phyloP scores from a whole-genome alignment of 1,140 invertebrate species.

The Zelostemma sp. region DNA sequence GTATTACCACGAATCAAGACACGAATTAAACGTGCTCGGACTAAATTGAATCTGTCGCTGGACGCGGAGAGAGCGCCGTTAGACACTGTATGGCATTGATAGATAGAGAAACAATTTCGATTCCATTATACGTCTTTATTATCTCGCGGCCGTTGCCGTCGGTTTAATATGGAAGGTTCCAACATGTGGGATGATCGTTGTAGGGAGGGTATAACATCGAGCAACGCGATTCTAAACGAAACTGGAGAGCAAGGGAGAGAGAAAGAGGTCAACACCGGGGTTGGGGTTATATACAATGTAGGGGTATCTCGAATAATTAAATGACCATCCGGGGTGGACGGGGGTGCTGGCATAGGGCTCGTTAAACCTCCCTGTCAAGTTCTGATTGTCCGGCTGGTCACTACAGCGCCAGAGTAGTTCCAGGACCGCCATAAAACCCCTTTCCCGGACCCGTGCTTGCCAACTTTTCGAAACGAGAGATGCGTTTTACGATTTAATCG shows the following conservation, averaged over 20 bases:
- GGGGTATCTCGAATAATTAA: conserved; percentile 70
- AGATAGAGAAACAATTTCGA: conserved; percentile 71
- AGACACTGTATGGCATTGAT: conserved; percentile 61
- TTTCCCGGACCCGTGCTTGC: conserved; percentile 42
- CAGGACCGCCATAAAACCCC: conserved; percentile 64
- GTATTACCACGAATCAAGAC: conserved; percentile 59
- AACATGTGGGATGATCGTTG: conserved; percentile 52
- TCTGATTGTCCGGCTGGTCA: conserved; percentile 65
- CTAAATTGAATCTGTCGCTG: conserved; percentile 62
- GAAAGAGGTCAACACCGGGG: conserved; percentile 21
- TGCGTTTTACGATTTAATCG: conserved; percentile 65
- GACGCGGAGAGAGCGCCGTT: conserved; percentile 23
- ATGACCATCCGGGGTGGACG: conserved; percentile 66
- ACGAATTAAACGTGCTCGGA: conserved; percentile 62
- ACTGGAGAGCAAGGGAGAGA: conserved; percentile 21
- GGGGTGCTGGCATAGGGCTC: conserved; percentile 64
- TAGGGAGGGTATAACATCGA: conserved; percentile 35
- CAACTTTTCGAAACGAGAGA: conserved; percentile 22
- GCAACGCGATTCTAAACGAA: conserved; percentile 35
- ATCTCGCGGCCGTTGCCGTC: conserved; percentile 55
- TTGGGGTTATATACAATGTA: conserved; percentile 48
- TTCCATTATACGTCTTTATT: conserved; percentile 69
- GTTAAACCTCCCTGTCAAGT: conserved; percentile 70
- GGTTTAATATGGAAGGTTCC: conserved; percentile 63
- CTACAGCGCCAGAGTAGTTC: conserved; percentile 56